Percentiles rank a stretch among this genome's conserved stretches.
Conservation (phyloP, 1,140 invertebrate genomes). For the Pantala flavescens region DNA sequence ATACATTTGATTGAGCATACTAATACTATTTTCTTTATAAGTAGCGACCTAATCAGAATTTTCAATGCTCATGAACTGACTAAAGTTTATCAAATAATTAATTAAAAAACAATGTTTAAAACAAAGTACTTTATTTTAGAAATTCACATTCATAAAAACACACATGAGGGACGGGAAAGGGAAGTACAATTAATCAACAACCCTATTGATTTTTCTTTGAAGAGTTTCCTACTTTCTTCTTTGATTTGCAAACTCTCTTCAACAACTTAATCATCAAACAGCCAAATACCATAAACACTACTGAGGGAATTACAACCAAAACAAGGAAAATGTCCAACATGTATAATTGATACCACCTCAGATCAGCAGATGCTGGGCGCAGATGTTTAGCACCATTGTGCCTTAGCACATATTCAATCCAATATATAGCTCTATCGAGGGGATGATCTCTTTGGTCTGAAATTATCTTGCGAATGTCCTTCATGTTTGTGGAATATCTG, state of each 20-base stretch:
- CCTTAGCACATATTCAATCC: conserved; percentile 43
- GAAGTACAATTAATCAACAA: background rate
- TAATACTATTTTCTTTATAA: too few relatives aligned
- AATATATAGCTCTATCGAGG: conserved; percentile 41
- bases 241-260: background rate
- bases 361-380: conserved; percentile 24
- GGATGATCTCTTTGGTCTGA: conserved; percentile 37
- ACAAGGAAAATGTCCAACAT: conserved; percentile 23
- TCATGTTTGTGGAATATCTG: background rate
- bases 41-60: too few relatives aligned
- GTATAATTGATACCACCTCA: conserved; percentile 25
- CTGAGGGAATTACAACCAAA: background rate
- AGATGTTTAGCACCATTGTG: conserved; percentile 34
- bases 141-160: too few relatives aligned
- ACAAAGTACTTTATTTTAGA: too few relatives aligned
- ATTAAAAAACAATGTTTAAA: too few relatives aligned
- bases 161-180: too few relatives aligned
- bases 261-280: background rate
- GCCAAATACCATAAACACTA: background rate
- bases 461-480: background rate
- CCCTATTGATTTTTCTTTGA: background rate
- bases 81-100: too few relatives aligned
- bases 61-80: too few relatives aligned
- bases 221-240: background rate
- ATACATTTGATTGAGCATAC: too few relatives aligned